A percentile compares a stretch with the other conserved stretches of the same genome.
These are phyloP conservation scores for Alouatta palliata DNA, from an alignment of 2,113 vertebrate species.

Conservation along the genomic window DNA sequence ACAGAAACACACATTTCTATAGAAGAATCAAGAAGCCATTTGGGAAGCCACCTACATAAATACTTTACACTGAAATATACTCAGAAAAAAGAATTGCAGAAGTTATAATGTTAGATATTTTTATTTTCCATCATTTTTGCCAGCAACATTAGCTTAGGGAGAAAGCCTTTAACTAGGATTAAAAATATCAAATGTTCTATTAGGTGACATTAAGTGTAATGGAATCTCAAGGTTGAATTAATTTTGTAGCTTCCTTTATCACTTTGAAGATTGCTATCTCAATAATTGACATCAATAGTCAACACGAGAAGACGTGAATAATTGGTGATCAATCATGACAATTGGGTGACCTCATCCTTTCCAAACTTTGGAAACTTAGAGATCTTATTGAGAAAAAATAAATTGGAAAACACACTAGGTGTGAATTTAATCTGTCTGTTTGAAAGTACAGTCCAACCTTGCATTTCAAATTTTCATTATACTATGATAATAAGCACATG, in stretches of 20 bases:
- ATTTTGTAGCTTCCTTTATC: constrained; percentile 82
- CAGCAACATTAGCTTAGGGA: constrained; percentile 53
- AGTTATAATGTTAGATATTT: constrained; percentile 60
- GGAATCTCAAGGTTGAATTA: constrained; percentile 83
- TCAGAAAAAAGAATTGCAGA: constrained; percentile 16
- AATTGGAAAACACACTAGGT: constrained; percentile 56
- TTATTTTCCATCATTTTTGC: constrained; percentile 64
- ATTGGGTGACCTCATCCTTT: constrained; percentile 71
- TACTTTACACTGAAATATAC: constrained; percentile 38
- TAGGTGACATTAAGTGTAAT: constrained; percentile 80
- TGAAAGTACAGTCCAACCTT: constrained; percentile 55
- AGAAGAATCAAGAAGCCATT: constrained; percentile 31
- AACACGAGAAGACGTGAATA: constrained; percentile 71
- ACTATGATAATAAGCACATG: constrained; percentile 65
- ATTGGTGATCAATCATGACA: constrained; percentile 82
- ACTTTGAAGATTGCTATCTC: constrained; percentile 76
- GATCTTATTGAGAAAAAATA: constrained; percentile 56
- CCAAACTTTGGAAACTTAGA: constrained; percentile 64
- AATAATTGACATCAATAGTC: constrained; percentile 76
- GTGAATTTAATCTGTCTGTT: constrained; percentile 36
- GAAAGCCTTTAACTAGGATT: constrained; percentile 74
- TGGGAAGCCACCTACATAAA: constrained; percentile 27
- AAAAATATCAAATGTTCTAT: constrained; percentile 79
- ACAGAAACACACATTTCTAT: constrained; percentile 23
- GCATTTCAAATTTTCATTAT: constrained; percentile 75